These are phyloP conservation scores for Ceraclea dissimilis DNA, from an alignment of 2,888 invertebrate species.

Conservation along the genomic window DNA sequence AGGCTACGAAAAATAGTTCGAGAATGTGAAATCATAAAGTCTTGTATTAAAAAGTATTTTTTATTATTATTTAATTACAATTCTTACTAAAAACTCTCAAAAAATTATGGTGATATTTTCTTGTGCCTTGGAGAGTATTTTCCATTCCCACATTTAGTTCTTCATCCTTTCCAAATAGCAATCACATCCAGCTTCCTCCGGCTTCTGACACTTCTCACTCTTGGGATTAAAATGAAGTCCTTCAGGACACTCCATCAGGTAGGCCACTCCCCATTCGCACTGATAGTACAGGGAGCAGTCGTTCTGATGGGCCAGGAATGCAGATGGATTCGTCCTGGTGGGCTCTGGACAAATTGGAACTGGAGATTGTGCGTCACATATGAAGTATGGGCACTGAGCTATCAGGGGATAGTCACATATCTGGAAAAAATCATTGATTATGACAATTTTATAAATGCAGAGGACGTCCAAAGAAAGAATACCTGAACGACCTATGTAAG, in stretches of 20 bases:
- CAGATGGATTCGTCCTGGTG: background rate
- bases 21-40: no score
- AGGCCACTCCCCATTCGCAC: background rate
- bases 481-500: no score
- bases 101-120: no score
- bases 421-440: background rate
- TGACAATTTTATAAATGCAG: no score
- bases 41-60: no score
- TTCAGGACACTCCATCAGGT: background rate
- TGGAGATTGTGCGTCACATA: background rate
- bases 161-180: background rate
- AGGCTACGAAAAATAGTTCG: no score
- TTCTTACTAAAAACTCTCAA: no score
- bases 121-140: no score
- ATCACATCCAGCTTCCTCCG: background rate
- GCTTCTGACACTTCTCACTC: background rate
- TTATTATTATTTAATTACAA: no score
- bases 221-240: background rate
- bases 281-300: background rate
- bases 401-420: background rate
- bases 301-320: background rate
- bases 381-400: background rate
- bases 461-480: no score
- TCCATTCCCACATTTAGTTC: no score
- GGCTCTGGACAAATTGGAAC: background rate